Evolutionary conservation across 2,888 invertebrate species (phyloP).

Genomic region (Caradrina clavipalpis): DNA sequence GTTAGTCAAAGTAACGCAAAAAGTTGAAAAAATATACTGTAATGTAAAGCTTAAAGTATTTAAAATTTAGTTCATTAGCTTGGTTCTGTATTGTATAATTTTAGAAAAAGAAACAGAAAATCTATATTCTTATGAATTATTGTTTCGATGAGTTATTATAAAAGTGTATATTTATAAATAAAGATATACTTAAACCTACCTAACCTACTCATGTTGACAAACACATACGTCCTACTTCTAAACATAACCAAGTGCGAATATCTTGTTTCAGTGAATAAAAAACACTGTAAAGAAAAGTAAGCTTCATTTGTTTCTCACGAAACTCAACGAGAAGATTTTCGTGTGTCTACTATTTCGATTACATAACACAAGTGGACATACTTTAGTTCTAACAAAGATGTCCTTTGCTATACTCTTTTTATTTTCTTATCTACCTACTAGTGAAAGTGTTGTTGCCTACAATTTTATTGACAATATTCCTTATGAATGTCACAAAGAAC

Average conservation of each 20-base stretch:
- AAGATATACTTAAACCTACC: too few relatives aligned
- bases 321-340: constrained; percentile 7
- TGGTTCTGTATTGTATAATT: background rate
- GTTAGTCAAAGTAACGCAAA: constrained; percentile 17
- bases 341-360: constrained; percentile 3
- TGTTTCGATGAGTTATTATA: too few relatives aligned
- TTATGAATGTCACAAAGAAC: constrained; percentile 52
- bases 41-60: background rate
- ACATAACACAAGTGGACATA: constrained; percentile 16
- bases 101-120: background rate
- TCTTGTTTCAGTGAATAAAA: constrained; percentile 23
- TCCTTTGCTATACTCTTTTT: constrained; percentile 9
- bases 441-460: constrained; percentile 44
- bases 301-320: constrained; percentile 16
- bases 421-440: constrained; percentile 6
- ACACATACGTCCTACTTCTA: background rate
- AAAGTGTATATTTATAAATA: too few relatives aligned
- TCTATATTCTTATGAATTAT: background rate
- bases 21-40: background rate
- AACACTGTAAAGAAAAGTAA: constrained; percentile 9
- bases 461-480: constrained; percentile 38
- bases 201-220: background rate
- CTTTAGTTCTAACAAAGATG: constrained; percentile 16
- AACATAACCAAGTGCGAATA: constrained; percentile 1
- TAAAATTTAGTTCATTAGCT: too few relatives aligned